A percentile compares a stretch with the other conserved stretches of the same genome.
These are phyloP conservation scores for Neodon shergylaensis DNA, from an alignment of 2,113 vertebrate genomes.

Conservation along the genomic window DNA sequence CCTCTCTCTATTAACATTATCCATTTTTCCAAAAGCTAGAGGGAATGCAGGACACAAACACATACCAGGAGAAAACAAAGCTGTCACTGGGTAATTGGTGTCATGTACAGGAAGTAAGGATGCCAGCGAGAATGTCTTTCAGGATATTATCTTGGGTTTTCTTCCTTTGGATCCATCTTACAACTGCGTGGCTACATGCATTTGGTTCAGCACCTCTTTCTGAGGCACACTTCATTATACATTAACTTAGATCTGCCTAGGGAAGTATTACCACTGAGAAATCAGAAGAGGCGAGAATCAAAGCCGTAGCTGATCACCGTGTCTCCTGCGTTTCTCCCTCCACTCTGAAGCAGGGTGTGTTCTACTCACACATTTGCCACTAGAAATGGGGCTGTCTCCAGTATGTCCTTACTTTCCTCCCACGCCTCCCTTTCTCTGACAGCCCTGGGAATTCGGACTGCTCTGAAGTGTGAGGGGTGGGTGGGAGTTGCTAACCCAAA, in stretches of 20 bases:
- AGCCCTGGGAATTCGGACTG: neutral
- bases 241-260: slow-evolving; percentile 39
- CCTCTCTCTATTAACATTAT: neutral
- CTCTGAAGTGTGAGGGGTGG: slow-evolving; percentile 36
- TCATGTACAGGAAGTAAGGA: neutral
- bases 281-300: neutral
- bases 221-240: neutral
- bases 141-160: neutral
- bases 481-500: slow-evolving; percentile 55
- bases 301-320: neutral
- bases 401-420: neutral
- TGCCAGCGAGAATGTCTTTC: slow-evolving; percentile 10
- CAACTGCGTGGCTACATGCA: neutral
- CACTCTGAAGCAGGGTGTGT: slow-evolving; percentile 11
- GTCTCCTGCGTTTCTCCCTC: neutral
- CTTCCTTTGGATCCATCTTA: slow-evolving; percentile 10
- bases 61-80: neutral
- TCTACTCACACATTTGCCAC: neutral
- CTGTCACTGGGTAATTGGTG: slow-evolving; percentile 5
- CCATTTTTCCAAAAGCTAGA: neutral
- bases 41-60: neutral
- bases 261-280: slow-evolving; percentile 50
- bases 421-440: slow-evolving; percentile 33
- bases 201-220: slow-evolving; percentile 39
- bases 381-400: neutral